Conservation (phyloP, 1,140 invertebrate species). For the Scaptomyza hsui region DNA sequence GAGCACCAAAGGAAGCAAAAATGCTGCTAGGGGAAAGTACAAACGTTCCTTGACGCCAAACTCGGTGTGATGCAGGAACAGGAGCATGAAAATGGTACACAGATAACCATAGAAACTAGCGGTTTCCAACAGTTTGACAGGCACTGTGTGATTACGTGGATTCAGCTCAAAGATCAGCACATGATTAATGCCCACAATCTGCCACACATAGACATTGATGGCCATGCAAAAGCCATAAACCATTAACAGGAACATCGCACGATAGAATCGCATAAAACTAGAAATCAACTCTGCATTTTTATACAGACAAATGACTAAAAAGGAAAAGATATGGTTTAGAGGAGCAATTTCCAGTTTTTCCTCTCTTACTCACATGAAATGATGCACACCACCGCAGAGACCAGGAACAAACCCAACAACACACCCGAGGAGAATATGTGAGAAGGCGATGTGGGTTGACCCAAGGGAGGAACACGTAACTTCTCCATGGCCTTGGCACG, state of each 20-base stretch:
- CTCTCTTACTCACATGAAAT: slow-evolving; percentile 84
- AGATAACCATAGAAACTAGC: slow-evolving; percentile 88
- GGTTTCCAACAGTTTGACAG: slow-evolving; percentile 88
- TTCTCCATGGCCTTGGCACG: slow-evolving; percentile 89
- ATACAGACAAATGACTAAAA: slow-evolving; percentile 42
- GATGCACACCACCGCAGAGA: slow-evolving; percentile 86
- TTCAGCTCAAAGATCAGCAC: slow-evolving; percentile 92
- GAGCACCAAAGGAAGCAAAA: slow-evolving; percentile 85
- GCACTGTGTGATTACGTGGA: slow-evolving; percentile 88
- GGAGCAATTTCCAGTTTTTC: too few relatives aligned
- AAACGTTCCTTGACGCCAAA: slow-evolving; percentile 85
- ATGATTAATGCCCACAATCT: slow-evolving; percentile 90
- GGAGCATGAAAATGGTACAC: slow-evolving; percentile 86
- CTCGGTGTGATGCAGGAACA: slow-evolving; percentile 84
- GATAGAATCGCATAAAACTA: slow-evolving; percentile 84
- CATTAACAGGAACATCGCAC: slow-evolving; percentile 87
- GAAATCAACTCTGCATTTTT: slow-evolving; percentile 2
- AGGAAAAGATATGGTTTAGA: not conserved
- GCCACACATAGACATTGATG: slow-evolving; percentile 89
- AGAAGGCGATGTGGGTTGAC: slow-evolving; percentile 87
- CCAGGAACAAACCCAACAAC: slow-evolving; percentile 87
- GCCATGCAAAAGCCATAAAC: slow-evolving; percentile 87
- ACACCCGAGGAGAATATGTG: slow-evolving; percentile 88
- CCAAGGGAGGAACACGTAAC: slow-evolving; percentile 89
- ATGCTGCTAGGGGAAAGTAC: slow-evolving; percentile 86